Conservation (phyloP, 2,888 invertebrate genomes). For the Germaria angustata region DNA sequence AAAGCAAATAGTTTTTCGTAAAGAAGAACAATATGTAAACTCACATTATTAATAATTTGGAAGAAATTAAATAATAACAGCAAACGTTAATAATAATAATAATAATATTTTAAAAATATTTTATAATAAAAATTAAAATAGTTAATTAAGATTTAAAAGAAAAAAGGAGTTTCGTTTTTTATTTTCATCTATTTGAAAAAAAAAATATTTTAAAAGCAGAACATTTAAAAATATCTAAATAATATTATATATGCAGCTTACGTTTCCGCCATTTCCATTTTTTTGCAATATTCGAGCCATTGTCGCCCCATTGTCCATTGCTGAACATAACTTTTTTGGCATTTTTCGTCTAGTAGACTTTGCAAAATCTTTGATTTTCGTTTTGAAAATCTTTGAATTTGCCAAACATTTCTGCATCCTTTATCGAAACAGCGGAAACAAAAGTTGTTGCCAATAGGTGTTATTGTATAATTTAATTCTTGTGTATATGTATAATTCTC, state of each 20-base stretch:
- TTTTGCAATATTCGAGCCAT: too few relatives aligned
- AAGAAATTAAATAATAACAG: neutral
- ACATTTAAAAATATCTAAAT: neutral
- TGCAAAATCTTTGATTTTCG: too few relatives aligned
- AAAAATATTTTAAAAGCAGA: constrained; percentile 4
- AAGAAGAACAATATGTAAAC: neutral
- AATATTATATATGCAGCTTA: neutral
- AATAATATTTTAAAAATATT: constrained; percentile 1
- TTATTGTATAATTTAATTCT: neutral
- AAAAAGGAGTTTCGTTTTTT: constrained; percentile 3
- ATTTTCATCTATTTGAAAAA: constrained; percentile 33
- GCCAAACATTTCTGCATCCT: too few relatives aligned
- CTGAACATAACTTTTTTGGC: too few relatives aligned
- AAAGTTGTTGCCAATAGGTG: constrained; percentile 7
- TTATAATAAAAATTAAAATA: neutral
- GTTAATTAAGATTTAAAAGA: neutral
- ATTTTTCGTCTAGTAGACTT: too few relatives aligned
- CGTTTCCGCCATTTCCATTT: neutral
- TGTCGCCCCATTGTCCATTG: too few relatives aligned
- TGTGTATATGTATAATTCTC: constrained; percentile 28
- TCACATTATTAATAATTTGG: neutral
- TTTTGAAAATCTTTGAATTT: too few relatives aligned
- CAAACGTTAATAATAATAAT: constrained; percentile 2
- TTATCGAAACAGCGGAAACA: neutral
- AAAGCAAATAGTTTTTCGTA: constrained; percentile 9